Evolutionary conservation across 37 sponge, comb jelly and placozoan genomes (phyloP), one percentile per base, ranked within the genome.

Genomic region (Oscarella lobularis): DNA sequence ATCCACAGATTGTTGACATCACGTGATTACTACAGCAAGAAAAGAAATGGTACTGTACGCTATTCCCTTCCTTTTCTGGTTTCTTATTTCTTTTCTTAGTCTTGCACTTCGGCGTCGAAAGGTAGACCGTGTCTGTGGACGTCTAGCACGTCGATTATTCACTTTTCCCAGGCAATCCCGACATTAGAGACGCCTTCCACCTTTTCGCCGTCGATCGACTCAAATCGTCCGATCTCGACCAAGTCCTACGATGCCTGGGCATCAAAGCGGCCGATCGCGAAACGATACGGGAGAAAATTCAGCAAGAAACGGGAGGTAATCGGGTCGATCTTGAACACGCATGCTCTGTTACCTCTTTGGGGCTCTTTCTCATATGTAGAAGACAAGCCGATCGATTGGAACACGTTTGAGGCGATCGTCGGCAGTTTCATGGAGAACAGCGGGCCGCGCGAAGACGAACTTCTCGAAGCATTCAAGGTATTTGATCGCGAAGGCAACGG

Each of bases 401-500:
- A 20, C 9, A 48, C 60, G 60, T 48, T 48, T 48, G 60, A 48
- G 14, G 20, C 20, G 60, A 9, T 48, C 9, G 60, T 48, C 20
- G 60, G 60, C 20, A 20, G 20, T 48, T 27, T 48, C 14, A 27
- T 48, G 60, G 60, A 48, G 60, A 48, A 20, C 20, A 20, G 60
- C 60, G 60, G 14, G 9, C 60, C 60, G 9, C 60, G 20, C 14
- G 14, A 48, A 20, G 9, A 9, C 14, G 60, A 48, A 20, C 9
- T 48, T 20, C 9, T 48, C 60, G 60, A 48, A 27, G 60, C 60
- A 27, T 48, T 48, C 60, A 48, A 48, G 20, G 60, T 48, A 20
- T 48, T 48, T 20, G 60, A 48, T 48, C 60, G 60, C 20, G 60
- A 48, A 48, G 60, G 60, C 60, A 48, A 48, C 20, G 60, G 60